These are phyloP conservation scores for Pogona vitticeps DNA, from an alignment of 2,113 vertebrate species.

Conservation along the genomic window DNA sequence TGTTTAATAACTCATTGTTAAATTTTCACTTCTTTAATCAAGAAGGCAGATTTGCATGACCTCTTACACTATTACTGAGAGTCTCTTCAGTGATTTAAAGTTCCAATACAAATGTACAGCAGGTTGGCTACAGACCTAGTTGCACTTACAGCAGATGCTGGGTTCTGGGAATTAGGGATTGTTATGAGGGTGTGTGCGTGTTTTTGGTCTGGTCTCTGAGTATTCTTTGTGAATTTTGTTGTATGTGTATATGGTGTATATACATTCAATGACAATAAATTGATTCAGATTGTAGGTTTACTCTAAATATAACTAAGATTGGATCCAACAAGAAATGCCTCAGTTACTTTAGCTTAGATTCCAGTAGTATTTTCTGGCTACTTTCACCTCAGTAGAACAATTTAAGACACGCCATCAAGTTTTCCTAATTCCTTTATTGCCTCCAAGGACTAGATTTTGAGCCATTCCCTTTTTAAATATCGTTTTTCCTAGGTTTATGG, in stretches of 20 bases:
- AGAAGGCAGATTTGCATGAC: not conserved
- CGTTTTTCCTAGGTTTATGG: not conserved
- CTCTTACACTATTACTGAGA: not conserved
- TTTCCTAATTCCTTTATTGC: not conserved
- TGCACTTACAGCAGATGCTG: not conserved
- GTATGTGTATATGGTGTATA: too few relatives aligned
- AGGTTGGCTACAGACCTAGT: not conserved
- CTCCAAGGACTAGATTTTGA: not conserved
- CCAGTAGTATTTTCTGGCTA: too few relatives aligned
- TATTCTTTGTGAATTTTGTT: too few relatives aligned
- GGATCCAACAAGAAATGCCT: not conserved
- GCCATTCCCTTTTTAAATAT: not conserved
- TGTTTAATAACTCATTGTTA: not conserved
- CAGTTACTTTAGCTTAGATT: not conserved
- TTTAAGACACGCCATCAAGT: not conserved
- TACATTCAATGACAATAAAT: too few relatives aligned
- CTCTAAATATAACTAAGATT: not conserved
- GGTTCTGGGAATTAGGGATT: too few relatives aligned
- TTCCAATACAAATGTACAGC: not conserved
- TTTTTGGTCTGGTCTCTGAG: too few relatives aligned
- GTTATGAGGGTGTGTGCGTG: too few relatives aligned
- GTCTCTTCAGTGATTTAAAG: not conserved
- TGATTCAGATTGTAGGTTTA: too few relatives aligned
- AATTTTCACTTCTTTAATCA: not conserved
- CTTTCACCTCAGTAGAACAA: not conserved